A percentile compares a stretch with the other conserved stretches of the same genome.
These are phyloP conservation scores for Scaptomyza pallida DNA, from an alignment of 1,140 invertebrate species.

Conservation along the genomic window DNA sequence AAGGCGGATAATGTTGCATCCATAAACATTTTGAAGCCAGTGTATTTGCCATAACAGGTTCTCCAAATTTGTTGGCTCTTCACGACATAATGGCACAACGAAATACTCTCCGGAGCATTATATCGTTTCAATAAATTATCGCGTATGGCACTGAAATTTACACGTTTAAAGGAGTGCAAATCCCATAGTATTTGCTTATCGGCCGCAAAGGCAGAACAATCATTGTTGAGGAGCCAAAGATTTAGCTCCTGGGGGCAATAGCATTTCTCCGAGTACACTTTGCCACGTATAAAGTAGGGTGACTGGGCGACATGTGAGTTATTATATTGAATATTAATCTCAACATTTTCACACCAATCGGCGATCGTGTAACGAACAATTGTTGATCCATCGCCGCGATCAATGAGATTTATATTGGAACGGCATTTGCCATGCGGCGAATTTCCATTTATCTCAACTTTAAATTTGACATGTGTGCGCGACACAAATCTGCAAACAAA, in stretches of 20 bases:
- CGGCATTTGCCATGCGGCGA: conserved; percentile 65
- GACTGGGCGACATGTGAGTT: conserved; percentile 88
- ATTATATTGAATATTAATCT: conserved; percentile 89
- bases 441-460: conserved; percentile 52
- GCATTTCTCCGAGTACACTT: conserved; percentile 92
- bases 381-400: conserved; percentile 93
- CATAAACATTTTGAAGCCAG: conserved; percentile 98
- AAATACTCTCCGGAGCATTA: conserved; percentile 89
- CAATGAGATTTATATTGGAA: conserved; percentile 87
- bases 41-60: conserved; percentile 96
- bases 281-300: conserved; percentile 88
- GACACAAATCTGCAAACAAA: conserved; percentile 37
- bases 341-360: conserved; percentile 89
- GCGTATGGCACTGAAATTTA: conserved; percentile 90
- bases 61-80: conserved; percentile 94
- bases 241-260: conserved; percentile 90
- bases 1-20: conserved; percentile 95
- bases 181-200: conserved; percentile 90
- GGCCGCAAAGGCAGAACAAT: conserved; percentile 87
- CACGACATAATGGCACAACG: conserved; percentile 95
- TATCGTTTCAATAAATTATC: conserved; percentile 87
- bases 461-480: conserved; percentile 39
- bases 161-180: conserved; percentile 88
- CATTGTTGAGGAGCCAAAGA: conserved; percentile 88
- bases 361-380: conserved; percentile 93